Percentiles rank a stretch among this genome's conserved stretches.
Conservation (phyloP, 53 echinoderm and acorn worm genomes). For the Holothuria scabra region DNA sequence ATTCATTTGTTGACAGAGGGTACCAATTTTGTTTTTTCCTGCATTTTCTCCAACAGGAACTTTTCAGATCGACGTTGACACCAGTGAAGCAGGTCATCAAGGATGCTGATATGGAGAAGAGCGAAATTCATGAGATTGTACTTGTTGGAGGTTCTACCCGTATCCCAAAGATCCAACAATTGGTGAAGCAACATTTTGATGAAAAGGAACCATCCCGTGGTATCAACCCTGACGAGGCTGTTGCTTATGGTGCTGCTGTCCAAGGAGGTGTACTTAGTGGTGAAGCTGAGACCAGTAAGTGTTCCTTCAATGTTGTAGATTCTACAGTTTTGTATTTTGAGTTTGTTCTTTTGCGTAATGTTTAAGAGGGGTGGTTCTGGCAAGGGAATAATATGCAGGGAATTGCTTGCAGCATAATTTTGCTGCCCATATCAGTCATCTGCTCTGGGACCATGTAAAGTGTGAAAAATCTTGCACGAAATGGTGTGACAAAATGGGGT, state of each 20-base stretch:
- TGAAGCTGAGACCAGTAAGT: slow-evolving; percentile 92
- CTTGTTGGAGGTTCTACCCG: slow-evolving; percentile 98
- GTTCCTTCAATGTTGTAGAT: too few species aligned
- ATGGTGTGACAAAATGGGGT: too few species aligned
- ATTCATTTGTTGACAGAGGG: too few species aligned
- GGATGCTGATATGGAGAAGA: slow-evolving; percentile 81
- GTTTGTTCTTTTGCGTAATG: too few species aligned
- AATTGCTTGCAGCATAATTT: too few species aligned
- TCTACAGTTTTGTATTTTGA: too few species aligned
- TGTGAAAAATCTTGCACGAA: too few species aligned
- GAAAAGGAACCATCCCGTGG: slow-evolving; percentile 97
- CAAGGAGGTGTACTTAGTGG: slow-evolving; percentile 96
- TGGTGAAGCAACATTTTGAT: slow-evolving; percentile 84
- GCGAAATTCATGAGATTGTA: slow-evolving; percentile 89
- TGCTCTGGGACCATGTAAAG: too few species aligned
- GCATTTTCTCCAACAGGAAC: slow-evolving; percentile 57
- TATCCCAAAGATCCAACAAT: slow-evolving; percentile 91
- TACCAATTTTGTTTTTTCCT: too few species aligned
- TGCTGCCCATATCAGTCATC: too few species aligned
- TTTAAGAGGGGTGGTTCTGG: too few species aligned
- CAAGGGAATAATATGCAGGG: too few species aligned
- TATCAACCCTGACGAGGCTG: slow-evolving; percentile 99
- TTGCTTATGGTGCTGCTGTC: slow-evolving; percentile 97
- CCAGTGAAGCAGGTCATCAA: slow-evolving; percentile 87
- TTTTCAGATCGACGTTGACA: slow-evolving; percentile 89